Base-by-base conservation (phyloP, 2,888 invertebrate species). In the Yponomeuta plumbellus region DNA sequence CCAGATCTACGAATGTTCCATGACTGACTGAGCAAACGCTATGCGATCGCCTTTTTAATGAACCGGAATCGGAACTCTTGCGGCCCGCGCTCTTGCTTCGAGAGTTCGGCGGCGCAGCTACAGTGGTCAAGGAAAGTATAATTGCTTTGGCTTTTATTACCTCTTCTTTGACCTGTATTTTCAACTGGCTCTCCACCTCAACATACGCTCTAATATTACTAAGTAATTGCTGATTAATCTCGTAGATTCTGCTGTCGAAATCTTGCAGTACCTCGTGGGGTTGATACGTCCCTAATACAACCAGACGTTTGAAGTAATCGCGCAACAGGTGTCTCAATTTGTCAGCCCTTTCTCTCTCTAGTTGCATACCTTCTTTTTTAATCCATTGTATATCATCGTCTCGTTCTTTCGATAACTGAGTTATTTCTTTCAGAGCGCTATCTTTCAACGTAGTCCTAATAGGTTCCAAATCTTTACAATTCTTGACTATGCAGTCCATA, bases 211-310 rank as follows among this genome's bases (percentile, higher is more conserved):
- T 78, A 11, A 69, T 75, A 70, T 90, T 90, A 72, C 86, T 86
- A 23, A 88, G 66, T 58, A 88, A 71, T 70, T 89, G 88, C 69
- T 88, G 85, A 73, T 89, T 89, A 6, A 85, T 77, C 66, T 83
- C 83, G 70, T 84, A 86, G n/a, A 80, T 80, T 23, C 74, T 78
- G 65, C 82, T 77, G 74, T 89, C 88, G 69, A 88, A 87, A 61
- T 86, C 81, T 64, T 86, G 81, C 17, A 88, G 69, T 65, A 88
- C 72, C 21, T 83, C 79, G 72, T 80, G 82, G 0, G 85, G 86
- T 23, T 83, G 70, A 67, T 69, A 73, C 66, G 84, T 78, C 4
- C 83, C 88, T 64, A 84, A 70, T 34, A 73, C 70, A 20, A 88
- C 73, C 3, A 86, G 71, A 13, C 74, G 75, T 66, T 83, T 83